Evolutionary conservation across 2,113 vertebrate species (phyloP).

Genomic region (Notothenia coriiceps): DNA sequence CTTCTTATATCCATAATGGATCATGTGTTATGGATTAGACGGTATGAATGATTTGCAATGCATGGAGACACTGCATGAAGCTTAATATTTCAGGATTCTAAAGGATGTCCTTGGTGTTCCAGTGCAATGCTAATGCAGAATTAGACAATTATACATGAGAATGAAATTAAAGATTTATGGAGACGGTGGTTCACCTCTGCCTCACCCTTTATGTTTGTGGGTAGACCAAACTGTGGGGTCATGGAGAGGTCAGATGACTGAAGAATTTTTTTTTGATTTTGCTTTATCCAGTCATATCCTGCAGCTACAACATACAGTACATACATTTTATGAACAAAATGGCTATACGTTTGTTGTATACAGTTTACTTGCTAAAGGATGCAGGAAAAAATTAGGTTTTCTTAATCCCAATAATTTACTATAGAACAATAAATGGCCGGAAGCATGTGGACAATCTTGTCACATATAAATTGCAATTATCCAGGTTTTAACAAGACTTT

Average conservation of each 20-base stretch:
- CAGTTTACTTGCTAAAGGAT: not conserved
- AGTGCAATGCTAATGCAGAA: slow-evolving; percentile 55
- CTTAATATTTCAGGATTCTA: slow-evolving; percentile 46
- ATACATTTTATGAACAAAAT: not conserved
- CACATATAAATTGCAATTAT: not conserved
- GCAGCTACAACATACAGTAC: not conserved
- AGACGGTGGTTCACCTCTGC: slow-evolving; percentile 64
- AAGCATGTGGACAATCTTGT: not conserved
- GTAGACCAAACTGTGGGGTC: slow-evolving; percentile 28
- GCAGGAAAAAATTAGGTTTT: not conserved
- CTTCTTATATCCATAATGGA: slow-evolving; percentile 56
- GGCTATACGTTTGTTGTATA: not conserved
- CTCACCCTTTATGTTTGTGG: slow-evolving; percentile 49
- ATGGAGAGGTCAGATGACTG: slow-evolving; percentile 20
- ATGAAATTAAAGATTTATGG: slow-evolving; percentile 68
- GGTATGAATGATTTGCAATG: slow-evolving; percentile 26
- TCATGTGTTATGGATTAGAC: slow-evolving; percentile 55
- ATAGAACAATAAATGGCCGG: not conserved
- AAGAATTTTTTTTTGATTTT: not conserved
- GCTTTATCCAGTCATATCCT: not conserved
- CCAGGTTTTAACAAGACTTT: not conserved
- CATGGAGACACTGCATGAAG: slow-evolving; percentile 5
- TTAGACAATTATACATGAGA: slow-evolving; percentile 59
- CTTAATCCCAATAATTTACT: too few relatives aligned
- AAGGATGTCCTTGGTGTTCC: slow-evolving; percentile 23